Evolutionary conservation across 1,140 invertebrate genomes (phyloP), one percentile per base, ranked within the genome.

Genomic region (Dreissena rostriformis): DNA sequence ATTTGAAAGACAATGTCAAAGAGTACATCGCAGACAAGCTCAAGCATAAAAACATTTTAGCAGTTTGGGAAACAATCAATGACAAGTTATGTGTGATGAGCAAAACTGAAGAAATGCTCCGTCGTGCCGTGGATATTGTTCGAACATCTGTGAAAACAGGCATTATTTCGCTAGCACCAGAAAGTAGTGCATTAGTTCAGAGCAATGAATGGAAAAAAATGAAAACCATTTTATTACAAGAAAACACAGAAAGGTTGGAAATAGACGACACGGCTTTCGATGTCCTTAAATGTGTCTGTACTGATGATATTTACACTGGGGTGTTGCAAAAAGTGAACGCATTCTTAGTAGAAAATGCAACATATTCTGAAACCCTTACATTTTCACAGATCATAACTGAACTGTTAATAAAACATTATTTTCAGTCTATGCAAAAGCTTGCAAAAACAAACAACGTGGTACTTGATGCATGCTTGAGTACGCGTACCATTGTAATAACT

Each of bases 1-100:
- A 52, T 24, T 2, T n/a, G 11, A 11, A 49, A 26, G 71, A 80
- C 24, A 49, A 53, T 11, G 63, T 61, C 17, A 70, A 71, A 24
- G 77, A 80, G 17, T 49, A 80, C 49, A 71, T 80, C 15, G 67
- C 71, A 7, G 71, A 71, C 68, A 70, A 80, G 39, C 24, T 80
- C 5, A 80, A 80, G 24, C 17, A 39, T 29, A 55, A 17, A 17
- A n/a, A 14, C 26, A 14, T 80, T 6, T 49, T 49, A 14, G 66
- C 66, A n/a, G 77, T 80, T 2, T 80, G 77, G 77, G 77, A 80
- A 14, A 22, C 22, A 11, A 29, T 17, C n/a, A 55, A 70, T 4
- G 24, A 26, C 19, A 26, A 10, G 11, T 49, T 80, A 26, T 15
- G 29, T 29, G 77, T 80, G 1, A 63, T 24, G 28, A 52, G 29